These are phyloP conservation scores for Chionodraco myersi DNA, from an alignment of 2,113 vertebrate species.

Conservation along the genomic window DNA sequence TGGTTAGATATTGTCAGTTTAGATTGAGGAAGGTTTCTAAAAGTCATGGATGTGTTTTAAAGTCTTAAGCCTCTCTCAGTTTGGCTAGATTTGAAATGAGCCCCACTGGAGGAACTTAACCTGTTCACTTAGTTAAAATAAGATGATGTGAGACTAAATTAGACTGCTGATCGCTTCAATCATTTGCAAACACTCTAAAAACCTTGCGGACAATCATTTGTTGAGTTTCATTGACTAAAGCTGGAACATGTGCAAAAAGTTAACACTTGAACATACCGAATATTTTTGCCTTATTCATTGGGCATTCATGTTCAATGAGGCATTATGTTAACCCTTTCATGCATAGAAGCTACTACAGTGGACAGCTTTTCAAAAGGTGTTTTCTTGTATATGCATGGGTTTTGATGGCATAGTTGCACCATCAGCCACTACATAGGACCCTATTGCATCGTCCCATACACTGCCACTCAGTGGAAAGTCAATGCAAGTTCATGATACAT, in stretches of 20 bases:
- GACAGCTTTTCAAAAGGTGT: no score
- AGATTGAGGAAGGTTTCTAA: conserved; percentile 10
- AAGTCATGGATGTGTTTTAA: conserved; percentile 16
- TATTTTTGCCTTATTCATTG: background rate
- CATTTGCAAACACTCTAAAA: background rate
- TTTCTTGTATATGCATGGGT: no score
- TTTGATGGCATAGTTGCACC: no score
- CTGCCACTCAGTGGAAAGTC: no score
- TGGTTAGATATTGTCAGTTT: conserved; percentile 45
- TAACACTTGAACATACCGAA: background rate
- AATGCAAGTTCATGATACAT: no score
- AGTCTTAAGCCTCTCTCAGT: conserved; percentile 18
- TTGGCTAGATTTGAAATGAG: conserved; percentile 41
- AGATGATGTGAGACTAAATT: conserved; percentile 45
- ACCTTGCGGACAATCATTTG: conserved; percentile 2
- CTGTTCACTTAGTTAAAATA: conserved; percentile 31
- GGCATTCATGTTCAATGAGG: background rate
- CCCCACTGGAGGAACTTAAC: conserved; percentile 21
- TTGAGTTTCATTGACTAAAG: background rate
- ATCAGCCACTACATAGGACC: no score
- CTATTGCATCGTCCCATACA: no score
- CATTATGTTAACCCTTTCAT: no score
- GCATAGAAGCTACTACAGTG: no score
- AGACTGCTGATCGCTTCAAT: conserved; percentile 22
- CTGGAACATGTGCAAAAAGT: background rate